Conservation (phyloP, 2,797 vertebrate species). For the Rhinichthys osculus region DNA sequence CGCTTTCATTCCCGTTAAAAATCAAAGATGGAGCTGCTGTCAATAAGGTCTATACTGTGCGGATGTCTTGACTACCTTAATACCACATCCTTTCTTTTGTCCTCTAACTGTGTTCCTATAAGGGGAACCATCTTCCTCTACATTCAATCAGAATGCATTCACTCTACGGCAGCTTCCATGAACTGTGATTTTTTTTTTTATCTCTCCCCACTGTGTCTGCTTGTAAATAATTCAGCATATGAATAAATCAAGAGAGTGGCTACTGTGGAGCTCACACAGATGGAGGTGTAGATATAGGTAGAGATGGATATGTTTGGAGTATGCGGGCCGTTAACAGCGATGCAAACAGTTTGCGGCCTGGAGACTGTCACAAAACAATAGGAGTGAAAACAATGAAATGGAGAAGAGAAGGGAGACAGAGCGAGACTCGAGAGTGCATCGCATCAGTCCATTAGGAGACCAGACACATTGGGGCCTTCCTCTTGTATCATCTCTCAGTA, state of each 20-base stretch:
- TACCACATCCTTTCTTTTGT: not conserved
- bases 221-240: slow-evolving; percentile 41
- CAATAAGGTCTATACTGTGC: no score
- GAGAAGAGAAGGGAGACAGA: slow-evolving; percentile 23
- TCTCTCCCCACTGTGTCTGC: not conserved
- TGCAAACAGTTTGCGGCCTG: slow-evolving; percentile 11
- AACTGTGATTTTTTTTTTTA: not conserved
- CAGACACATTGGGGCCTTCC: slow-evolving; percentile 62
- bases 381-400: slow-evolving; percentile 37
- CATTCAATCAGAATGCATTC: not conserved
- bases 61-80: not conserved
- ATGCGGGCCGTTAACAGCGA: not conserved
- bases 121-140: not conserved
- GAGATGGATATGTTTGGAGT: not conserved
- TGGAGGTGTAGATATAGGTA: slow-evolving; percentile 15
- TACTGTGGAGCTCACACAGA: not conserved
- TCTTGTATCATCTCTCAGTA: slow-evolving; percentile 61
- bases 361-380: slow-evolving; percentile 28
- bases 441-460: slow-evolving; percentile 59
- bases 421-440: slow-evolving; percentile 28
- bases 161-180: not conserved
- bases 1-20: no score
- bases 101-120: not conserved
- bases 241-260: slow-evolving; percentile 11
- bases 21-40: no score